Evolutionary conservation across 2,888 invertebrate species (phyloP).

Genomic region (Adineta ricciae): DNA sequence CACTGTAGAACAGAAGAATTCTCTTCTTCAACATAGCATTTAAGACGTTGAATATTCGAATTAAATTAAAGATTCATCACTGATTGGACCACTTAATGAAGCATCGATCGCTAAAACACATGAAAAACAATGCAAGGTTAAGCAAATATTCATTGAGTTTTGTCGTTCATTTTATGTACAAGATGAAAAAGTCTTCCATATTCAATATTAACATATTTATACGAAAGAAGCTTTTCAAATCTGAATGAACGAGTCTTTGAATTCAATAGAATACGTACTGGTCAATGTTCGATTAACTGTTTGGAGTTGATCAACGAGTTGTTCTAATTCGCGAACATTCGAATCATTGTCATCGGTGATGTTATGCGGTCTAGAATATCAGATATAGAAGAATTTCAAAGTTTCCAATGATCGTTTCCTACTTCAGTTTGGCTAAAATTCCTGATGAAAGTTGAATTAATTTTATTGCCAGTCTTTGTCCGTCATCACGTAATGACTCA

Average conservation of each 20-base stretch:
- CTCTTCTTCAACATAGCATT: neutral
- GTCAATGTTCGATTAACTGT: slow-evolving; percentile 3
- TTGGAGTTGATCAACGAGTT: slow-evolving; percentile 14
- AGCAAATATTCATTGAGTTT: too few species aligned
- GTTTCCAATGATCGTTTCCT: neutral
- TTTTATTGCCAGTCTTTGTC: slow-evolving; percentile 12
- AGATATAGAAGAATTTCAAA: neutral
- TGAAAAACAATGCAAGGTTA: neutral
- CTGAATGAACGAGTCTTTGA: too few species aligned
- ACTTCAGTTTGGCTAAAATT: slow-evolving; percentile 3
- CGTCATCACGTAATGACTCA: slow-evolving; percentile 3
- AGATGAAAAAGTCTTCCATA: too few species aligned
- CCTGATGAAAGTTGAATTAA: neutral
- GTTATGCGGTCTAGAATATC: neutral
- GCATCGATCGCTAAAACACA: neutral
- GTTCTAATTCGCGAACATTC: neutral
- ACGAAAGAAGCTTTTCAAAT: too few species aligned
- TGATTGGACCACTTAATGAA: neutral
- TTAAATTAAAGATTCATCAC: neutral
- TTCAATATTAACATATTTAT: too few species aligned
- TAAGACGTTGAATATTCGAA: neutral
- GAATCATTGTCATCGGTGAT: neutral
- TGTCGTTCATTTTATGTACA: too few species aligned
- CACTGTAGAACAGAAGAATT: neutral
- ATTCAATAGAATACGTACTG: neutral